These are phyloP conservation scores for Idaea dimidiata DNA, from an alignment of 2,888 invertebrate species.

Conservation along the genomic window DNA sequence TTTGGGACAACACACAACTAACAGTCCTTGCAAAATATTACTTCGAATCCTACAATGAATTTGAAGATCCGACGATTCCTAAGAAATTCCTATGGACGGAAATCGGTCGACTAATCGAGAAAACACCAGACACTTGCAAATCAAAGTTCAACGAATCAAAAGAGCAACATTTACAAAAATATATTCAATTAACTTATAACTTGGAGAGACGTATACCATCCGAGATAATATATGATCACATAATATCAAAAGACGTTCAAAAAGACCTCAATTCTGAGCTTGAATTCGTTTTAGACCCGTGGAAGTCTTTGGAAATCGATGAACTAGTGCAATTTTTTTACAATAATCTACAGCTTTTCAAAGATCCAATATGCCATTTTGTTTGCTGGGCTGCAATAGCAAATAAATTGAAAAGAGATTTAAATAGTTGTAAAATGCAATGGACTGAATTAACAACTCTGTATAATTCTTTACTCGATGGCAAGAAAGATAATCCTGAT, in stretches of 20 bases:
- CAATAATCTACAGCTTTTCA: constrained; percentile 61
- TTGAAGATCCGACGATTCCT: constrained; percentile 64
- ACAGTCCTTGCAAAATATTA: constrained; percentile 65
- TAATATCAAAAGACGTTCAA: constrained; percentile 58
- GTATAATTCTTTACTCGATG: constrained; percentile 58
- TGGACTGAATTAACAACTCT: constrained; percentile 57
- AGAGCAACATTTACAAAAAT: constrained; percentile 47
- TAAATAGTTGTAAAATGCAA: constrained; percentile 48
- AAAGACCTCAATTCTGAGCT: constrained; percentile 33
- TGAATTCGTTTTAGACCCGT: constrained; percentile 31
- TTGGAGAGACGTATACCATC: constrained; percentile 49
- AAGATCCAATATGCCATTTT: constrained; percentile 60
- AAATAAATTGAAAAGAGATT: constrained; percentile 41
- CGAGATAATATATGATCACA: constrained; percentile 60
- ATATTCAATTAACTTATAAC: constrained; percentile 48
- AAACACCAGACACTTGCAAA: constrained; percentile 54
- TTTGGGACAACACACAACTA: constrained; percentile 59
- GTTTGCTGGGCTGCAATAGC: constrained; percentile 60
- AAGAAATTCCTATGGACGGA: constrained; percentile 70
- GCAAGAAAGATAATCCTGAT: constrained; percentile 68
- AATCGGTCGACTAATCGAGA: constrained; percentile 61
- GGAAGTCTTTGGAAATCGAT: constrained; percentile 51
- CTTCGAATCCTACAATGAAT: constrained; percentile 68
- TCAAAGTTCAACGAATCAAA: constrained; percentile 50
- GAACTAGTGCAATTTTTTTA: constrained; percentile 60